These are phyloP conservation scores for Galaxea fascicularis DNA, from an alignment of 92 coral and sea anemone genomes.

Conservation along the genomic window DNA sequence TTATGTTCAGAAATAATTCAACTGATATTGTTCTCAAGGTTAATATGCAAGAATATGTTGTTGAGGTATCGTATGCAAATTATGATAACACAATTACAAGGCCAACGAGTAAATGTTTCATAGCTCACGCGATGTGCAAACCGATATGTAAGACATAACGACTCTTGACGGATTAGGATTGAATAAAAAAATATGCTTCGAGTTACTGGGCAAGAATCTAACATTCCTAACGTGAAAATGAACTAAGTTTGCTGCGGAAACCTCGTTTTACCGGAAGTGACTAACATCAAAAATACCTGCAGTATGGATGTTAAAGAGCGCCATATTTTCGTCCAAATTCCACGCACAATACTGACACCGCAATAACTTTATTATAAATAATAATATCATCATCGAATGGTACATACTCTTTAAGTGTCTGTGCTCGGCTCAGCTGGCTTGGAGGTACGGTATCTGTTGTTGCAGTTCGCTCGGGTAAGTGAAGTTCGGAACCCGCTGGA, in stretches of 20 bases:
- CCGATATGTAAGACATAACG: not conserved
- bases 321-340: constrained; percentile 23
- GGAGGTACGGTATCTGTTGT: constrained; percentile 8
- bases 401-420: constrained; percentile 78
- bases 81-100: not conserved
- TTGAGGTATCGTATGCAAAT: constrained; percentile 12
- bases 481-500: constrained; percentile 34
- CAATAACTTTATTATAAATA: constrained; percentile 5
- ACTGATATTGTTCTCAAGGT: not conserved
- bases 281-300: constrained; percentile 28
- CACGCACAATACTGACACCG: constrained; percentile 30
- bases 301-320: constrained; percentile 1
- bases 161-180: no score
- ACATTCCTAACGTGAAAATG: not conserved
- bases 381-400: constrained; percentile 3
- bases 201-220: not conserved
- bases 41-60: not conserved
- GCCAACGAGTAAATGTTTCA: not conserved
- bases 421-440: constrained; percentile 70
- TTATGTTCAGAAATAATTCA: not conserved
- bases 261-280: constrained; percentile 67
- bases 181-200: not conserved
- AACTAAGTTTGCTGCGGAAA: constrained; percentile 2
- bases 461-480: not conserved
- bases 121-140: constrained; percentile 6